These are phyloP conservation scores for Probosciger aterrimus DNA, from an alignment of 2,113 vertebrate species.

Conservation along the genomic window DNA sequence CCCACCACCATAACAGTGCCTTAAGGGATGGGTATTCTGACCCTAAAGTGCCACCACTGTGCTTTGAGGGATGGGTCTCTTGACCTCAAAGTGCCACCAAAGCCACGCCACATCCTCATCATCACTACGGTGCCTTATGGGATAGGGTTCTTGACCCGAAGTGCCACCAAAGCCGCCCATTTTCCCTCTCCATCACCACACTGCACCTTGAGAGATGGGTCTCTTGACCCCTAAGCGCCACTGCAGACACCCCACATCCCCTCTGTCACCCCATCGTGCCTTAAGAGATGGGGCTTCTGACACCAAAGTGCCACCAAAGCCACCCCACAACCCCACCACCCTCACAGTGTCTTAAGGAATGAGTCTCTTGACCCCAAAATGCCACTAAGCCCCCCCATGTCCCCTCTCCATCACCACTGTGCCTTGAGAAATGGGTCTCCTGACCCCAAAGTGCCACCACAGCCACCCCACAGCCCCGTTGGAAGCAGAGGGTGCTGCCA, in stretches of 20 bases:
- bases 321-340: neutral
- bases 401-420: neutral
- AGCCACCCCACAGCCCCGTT: neutral
- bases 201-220: neutral
- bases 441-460: neutral
- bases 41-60: neutral
- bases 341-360: neutral
- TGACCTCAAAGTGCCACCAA: neutral
- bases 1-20: fast-evolving
- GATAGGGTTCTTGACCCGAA: too few relatives aligned
- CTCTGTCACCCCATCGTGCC: neutral
- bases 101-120: neutral
- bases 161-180: too few relatives aligned
- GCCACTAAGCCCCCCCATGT: too few relatives aligned
- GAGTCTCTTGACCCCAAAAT: neutral
- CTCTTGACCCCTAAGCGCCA: neutral
- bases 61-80: neutral
- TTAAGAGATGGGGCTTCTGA: neutral
- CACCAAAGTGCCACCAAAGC: neutral
- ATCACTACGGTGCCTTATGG: too few relatives aligned
- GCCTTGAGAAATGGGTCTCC: neutral
- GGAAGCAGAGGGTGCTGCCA: neutral
- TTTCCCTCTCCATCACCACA: neutral
- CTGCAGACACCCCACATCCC: neutral
- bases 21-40: neutral